These are phyloP conservation scores for Dendrocincla fuliginosa DNA, from an alignment of 2,797 vertebrate genomes.

Conservation along the genomic window DNA sequence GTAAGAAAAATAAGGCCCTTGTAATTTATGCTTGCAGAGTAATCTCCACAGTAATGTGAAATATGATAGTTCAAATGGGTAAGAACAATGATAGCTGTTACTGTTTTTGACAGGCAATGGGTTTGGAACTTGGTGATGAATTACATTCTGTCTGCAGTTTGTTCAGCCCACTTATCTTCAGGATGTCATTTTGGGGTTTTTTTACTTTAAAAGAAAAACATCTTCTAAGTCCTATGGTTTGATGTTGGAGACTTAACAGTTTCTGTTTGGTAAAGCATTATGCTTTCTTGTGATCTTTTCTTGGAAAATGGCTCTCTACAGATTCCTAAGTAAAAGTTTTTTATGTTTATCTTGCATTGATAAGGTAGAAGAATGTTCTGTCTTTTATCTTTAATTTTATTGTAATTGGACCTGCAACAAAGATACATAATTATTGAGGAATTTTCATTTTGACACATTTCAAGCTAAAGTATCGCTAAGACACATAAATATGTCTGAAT, in stretches of 20 bases:
- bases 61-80: slow-evolving; percentile 32
- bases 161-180: slow-evolving; percentile 52
- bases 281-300: slow-evolving; percentile 27
- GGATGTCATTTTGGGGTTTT: slow-evolving; percentile 30
- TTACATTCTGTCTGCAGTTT: slow-evolving; percentile 20
- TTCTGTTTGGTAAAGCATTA: neutral
- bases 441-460: slow-evolving; percentile 40
- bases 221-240: slow-evolving; percentile 6
- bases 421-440: neutral
- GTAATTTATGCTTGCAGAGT: slow-evolving; percentile 37
- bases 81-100: slow-evolving; percentile 56
- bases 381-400: slow-evolving; percentile 54
- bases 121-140: slow-evolving; percentile 50
- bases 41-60: slow-evolving; percentile 52
- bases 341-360: slow-evolving; percentile 51
- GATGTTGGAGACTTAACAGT: slow-evolving; percentile 4
- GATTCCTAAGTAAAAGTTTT: slow-evolving; percentile 19
- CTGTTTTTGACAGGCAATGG: slow-evolving; percentile 32
- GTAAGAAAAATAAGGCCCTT: slow-evolving; percentile 49
- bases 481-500: slow-evolving; percentile 25
- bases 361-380: slow-evolving; percentile 42
- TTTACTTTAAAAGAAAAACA: slow-evolving; percentile 15
- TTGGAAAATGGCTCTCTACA: slow-evolving; percentile 3
- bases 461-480: neutral
- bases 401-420: slow-evolving; percentile 57